phyloP scores from a whole-genome alignment of 64 coral and sea anemone genomes.

The Actinia equina region DNA sequence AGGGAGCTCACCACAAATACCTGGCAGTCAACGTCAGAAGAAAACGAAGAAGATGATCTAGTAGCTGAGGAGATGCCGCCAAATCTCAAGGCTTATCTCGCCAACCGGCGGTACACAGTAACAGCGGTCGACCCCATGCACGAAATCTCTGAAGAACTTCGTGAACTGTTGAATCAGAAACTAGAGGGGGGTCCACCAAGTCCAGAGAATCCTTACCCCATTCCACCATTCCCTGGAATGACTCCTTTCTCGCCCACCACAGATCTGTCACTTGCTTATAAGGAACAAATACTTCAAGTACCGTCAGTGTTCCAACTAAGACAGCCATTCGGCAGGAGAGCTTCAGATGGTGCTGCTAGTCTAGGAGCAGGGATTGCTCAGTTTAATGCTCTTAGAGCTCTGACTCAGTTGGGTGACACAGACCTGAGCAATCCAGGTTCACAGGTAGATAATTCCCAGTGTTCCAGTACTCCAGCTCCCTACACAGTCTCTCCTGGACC shows the following conservation, averaged over 20 bases:
- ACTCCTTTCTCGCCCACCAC: constrained; percentile 67
- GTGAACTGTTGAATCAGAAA: constrained; percentile 72
- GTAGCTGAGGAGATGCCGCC: constrained; percentile 79
- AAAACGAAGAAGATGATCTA: constrained; percentile 86
- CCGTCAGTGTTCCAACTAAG: constrained; percentile 78
- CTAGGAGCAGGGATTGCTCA: constrained; percentile 91
- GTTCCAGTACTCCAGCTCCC: constrained; percentile 23
- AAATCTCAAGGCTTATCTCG: constrained; percentile 76
- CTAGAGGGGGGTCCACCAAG: constrained; percentile 48
- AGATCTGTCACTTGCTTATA: constrained; percentile 81
- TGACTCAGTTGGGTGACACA: constrained; percentile 39
- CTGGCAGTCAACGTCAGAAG: constrained; percentile 30
- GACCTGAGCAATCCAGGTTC: constrained; percentile 53
- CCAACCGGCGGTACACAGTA: constrained; percentile 82
- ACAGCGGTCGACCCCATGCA: constrained; percentile 86
- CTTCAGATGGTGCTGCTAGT: constrained; percentile 91
- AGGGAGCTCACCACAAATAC: constrained; percentile 15
- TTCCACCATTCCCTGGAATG: constrained; percentile 26
- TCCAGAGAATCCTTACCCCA: constrained; percentile 47
- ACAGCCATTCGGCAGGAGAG: constrained; percentile 79
- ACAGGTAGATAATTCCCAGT: constrained; percentile 24
- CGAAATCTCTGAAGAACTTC: constrained; percentile 73
- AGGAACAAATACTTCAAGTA: constrained; percentile 90
- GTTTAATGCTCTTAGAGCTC: constrained; percentile 79
- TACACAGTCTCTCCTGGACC: constrained; percentile 71